Evolutionary conservation across 1,140 invertebrate species (phyloP).

Genomic region (Venturia canescens): DNA sequence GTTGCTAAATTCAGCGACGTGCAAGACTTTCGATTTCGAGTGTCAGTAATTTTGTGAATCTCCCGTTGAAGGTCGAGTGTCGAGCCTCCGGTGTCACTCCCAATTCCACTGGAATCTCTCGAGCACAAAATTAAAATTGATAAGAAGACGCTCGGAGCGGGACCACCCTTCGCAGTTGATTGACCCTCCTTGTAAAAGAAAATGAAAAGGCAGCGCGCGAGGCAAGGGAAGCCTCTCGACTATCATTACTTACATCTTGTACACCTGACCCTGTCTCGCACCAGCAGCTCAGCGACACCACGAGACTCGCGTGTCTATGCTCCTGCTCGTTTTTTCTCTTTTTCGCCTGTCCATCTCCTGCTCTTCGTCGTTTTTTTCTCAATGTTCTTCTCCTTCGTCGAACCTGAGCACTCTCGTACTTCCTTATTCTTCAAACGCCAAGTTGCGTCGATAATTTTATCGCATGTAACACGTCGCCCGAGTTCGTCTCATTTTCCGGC

Average conservation of each 20-base stretch:
- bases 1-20: no score
- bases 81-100: no score
- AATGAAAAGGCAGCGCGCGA: background rate
- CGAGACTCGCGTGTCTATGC: background rate
- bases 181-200: background rate
- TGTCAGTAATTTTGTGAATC: no score
- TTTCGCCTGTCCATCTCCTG: background rate
- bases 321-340: background rate
- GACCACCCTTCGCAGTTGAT: background rate
- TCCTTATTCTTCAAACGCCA: background rate
- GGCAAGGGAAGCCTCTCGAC: background rate
- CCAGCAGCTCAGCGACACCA: conserved; percentile 3
- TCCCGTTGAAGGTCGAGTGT: no score
- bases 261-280: conserved; percentile 25
- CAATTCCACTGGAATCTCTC: no score
- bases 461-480: background rate
- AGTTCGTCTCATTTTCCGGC: background rate
- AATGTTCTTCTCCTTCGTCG: background rate
- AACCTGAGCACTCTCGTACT: background rate
- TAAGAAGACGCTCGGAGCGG: no score
- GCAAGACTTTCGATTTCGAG: no score
- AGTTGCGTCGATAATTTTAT: background rate
- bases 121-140: no score
- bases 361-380: background rate
- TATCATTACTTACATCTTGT: conserved; percentile 24